Evolutionary conservation across 2,797 vertebrate species (phyloP).

Genomic region (Simalia tracyae): DNA sequence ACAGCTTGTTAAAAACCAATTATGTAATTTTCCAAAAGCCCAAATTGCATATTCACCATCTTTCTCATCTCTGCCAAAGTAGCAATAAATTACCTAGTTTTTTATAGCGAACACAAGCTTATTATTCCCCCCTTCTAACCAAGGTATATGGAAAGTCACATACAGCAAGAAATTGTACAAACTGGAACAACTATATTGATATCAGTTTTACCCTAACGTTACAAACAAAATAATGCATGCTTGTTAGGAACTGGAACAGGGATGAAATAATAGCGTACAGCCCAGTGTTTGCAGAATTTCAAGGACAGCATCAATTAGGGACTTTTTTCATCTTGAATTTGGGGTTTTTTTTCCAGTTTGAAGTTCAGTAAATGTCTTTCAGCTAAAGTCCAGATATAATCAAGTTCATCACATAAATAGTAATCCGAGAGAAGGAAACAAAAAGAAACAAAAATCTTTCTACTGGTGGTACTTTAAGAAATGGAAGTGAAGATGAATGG

Average conservation of each 20-base stretch:
- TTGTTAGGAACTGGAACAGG: background rate
- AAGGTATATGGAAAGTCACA: background rate
- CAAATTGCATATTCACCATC: background rate
- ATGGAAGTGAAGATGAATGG: background rate
- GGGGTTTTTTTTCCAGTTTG: background rate
- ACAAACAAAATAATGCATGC: background rate
- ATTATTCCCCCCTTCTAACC: background rate
- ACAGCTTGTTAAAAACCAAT: background rate
- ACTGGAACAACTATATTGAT: background rate
- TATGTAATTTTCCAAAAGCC: constrained; percentile 1
- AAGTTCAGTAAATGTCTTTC: constrained; percentile 7
- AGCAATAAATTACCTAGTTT: background rate
- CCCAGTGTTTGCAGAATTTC: background rate
- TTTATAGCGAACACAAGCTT: background rate
- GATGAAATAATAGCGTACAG: background rate
- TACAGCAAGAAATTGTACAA: background rate
- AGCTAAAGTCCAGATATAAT: background rate
- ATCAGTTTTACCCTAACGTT: background rate
- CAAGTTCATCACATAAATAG: background rate
- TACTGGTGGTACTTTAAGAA: no score
- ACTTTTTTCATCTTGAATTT: background rate
- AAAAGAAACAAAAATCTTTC: no score
- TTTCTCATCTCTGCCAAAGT: background rate
- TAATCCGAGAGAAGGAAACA: background rate
- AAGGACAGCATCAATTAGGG: constrained; percentile 12